Conservation (phyloP, 1,140 invertebrate species). For the Globodera rostochiensis region DNA sequence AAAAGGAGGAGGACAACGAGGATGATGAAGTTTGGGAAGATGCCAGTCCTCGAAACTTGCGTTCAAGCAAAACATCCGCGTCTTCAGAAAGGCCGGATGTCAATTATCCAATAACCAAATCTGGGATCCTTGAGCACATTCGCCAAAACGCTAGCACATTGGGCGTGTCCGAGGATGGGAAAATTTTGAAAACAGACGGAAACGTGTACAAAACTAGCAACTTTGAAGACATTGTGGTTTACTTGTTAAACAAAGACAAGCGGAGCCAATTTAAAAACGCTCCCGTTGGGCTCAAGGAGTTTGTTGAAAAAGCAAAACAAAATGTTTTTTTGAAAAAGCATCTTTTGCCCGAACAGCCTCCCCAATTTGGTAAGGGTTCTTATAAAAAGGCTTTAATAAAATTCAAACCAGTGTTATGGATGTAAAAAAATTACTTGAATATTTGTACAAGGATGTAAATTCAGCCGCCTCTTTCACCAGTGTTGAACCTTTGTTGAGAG, state of each 20-base stretch:
- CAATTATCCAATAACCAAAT: too few relatives aligned
- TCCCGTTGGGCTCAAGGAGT: background rate
- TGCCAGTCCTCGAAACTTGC: too few relatives aligned
- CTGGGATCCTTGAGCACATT: too few relatives aligned
- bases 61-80: too few relatives aligned
- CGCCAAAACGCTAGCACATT: too few relatives aligned
- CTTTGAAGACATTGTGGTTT: background rate
- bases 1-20: too few relatives aligned
- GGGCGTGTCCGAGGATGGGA: too few relatives aligned
- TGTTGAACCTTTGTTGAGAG: slow-evolving; percentile 14
- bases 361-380: background rate
- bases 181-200: background rate
- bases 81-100: too few relatives aligned
- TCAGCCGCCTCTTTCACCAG: slow-evolving; percentile 21
- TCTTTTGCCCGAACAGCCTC: background rate
- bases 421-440: slow-evolving; percentile 24
- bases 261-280: background rate
- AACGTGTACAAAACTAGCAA: background rate
- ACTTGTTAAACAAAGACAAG: background rate
- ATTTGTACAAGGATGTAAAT: slow-evolving; percentile 32
- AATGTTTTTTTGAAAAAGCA: background rate
- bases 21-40: too few relatives aligned
- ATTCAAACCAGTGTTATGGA: slow-evolving; percentile 29
- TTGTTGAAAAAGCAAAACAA: background rate
- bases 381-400: background rate